Conservation (phyloP, 1,140 invertebrate genomes). For the Papilio aristodemus region DNA sequence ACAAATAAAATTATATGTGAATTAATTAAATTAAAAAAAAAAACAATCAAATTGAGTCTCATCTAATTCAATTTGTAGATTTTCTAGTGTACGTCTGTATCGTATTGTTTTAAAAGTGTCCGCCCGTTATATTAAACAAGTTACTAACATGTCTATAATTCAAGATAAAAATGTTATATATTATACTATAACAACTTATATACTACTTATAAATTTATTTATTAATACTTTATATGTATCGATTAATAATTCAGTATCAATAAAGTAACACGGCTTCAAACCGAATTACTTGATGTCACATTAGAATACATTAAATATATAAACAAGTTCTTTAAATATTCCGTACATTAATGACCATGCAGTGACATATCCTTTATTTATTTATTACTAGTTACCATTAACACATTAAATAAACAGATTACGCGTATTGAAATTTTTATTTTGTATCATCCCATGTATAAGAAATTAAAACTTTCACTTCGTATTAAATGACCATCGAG, state of each 20-base stretch:
- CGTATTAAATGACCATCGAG: background rate
- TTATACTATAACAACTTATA: background rate
- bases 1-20: too few relatives aligned
- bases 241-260: background rate
- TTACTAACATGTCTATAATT: too few relatives aligned
- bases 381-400: background rate
- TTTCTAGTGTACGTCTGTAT: too few relatives aligned
- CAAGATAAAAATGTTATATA: too few relatives aligned
- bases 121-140: too few relatives aligned
- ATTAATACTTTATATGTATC: background rate
- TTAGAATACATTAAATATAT: background rate
- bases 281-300: background rate
- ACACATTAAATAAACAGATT: background rate
- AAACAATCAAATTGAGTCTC: too few relatives aligned
- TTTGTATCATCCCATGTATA: background rate
- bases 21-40: too few relatives aligned
- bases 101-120: background rate
- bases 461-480: background rate
- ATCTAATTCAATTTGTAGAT: too few relatives aligned
- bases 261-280: slow-evolving; percentile 4
- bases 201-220: background rate
- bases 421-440: background rate
- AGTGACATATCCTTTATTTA: background rate
- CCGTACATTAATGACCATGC: background rate
- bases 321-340: slow-evolving; percentile 1